Conservation (phyloP, 2,113 vertebrate genomes). For the Circaetus gallicus region DNA sequence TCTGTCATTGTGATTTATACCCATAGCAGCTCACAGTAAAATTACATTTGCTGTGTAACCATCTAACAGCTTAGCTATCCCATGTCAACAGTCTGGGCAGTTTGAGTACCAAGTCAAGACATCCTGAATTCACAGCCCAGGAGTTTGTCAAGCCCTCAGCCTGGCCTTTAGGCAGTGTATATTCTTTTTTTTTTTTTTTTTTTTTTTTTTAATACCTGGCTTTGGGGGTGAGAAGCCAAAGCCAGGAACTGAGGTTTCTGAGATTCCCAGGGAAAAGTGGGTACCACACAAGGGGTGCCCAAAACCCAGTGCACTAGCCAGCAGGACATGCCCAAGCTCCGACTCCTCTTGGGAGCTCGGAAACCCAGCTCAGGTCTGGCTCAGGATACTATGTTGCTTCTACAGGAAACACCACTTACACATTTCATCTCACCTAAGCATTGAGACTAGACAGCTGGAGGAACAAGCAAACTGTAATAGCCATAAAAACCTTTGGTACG, state of each 20-base stretch:
- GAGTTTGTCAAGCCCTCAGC: accelerated
- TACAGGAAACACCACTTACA: not conserved
- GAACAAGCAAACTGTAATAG: not conserved
- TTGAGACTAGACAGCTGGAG: not conserved
- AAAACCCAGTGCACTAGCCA: not conserved
- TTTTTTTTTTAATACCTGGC: not conserved
- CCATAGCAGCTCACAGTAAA: not conserved
- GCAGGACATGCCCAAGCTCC: accelerated
- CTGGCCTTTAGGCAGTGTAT: not conserved
- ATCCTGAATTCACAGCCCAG: not conserved
- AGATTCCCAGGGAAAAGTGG: not conserved
- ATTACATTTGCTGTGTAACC: not conserved
- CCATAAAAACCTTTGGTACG: accelerated
- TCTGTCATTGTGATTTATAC: conserved; percentile 4
- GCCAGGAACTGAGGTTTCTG: not conserved
- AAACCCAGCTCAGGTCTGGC: not conserved
- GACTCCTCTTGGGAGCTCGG: not conserved
- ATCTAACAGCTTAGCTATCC: not conserved
- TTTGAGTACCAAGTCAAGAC: not conserved
- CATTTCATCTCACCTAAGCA: not conserved
- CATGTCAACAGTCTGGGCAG: not conserved
- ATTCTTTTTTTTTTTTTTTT: too few species aligned
- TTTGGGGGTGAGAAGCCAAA: not conserved
- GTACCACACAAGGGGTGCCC: not conserved
- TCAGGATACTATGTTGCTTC: accelerated